Base-by-base conservation (phyloP, 2,113 vertebrate species). In the Pardalotus punctatus region DNA sequence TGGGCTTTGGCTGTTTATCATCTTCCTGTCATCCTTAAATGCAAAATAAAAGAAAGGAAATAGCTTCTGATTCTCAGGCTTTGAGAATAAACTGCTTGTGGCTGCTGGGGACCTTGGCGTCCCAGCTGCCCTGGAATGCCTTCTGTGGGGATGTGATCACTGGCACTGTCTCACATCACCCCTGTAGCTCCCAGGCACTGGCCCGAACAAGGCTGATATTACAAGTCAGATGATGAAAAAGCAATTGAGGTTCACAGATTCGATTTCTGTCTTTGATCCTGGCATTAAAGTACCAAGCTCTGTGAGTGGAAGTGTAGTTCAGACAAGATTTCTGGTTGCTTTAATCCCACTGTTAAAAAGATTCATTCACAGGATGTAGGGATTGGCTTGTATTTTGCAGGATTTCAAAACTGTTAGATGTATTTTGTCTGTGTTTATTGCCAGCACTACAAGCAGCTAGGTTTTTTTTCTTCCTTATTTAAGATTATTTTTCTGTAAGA, bases 121-220 rank as follows among this genome's bases (percentile, higher is more conserved):
- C 91, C 93, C 85, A 50, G 73, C 83, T 79, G 86, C 83, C 61
- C 72, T 71, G 85, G 57, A 92, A 93, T 92, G 93, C 90, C 96
- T 96, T 96, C 81, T 94, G 56, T 50, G 33, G 77, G 72, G 84
- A 88, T 81, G 83, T 10, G 23, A 84, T 94, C 13, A 7, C 90
- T 92, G 96, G 97, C 96, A 70, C 38, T 94, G 93, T 94, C 64
- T 40, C 90, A 48, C 94, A 66, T 97, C 97, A 81, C 90, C 86
- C 88, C 45, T 84, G 92, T 64, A 94, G 96, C 97, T 98, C 97
- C 96, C 97, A 89, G 93, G 89, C 94, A 86, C 86, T 97, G 90
- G 88, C 97, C 96, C 95, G 97, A 98, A 97, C 91, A 97, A 96
- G 97, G 93, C 96, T 98, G 97, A 97, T 97, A 82, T 89, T 98